Base-by-base conservation (phyloP, 30 jellyfish, hydroid and myxozoan species). In the Hydractinia symbiolongicarpus region DNA sequence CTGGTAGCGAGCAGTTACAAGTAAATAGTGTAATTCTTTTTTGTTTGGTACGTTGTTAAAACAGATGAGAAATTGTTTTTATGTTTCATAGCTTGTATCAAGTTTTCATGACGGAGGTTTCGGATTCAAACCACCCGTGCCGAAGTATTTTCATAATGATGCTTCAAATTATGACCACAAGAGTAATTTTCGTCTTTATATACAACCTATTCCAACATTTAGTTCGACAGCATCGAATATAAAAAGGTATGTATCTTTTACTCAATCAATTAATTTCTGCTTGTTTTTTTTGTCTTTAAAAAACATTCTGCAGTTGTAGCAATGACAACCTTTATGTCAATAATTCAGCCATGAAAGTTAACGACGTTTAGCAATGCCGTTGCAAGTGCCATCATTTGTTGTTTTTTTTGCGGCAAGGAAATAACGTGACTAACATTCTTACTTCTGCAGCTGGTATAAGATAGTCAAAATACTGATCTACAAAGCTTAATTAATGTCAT, bases 141-240 rank as follows among this genome's bases (percentile, higher is more conserved):
- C 60, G 51, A 19, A 60, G 81, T 62, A 61, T 50, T 86, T 69
- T 74, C 86, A 79, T 21, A 71, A 81, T 8, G 90, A 86, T 50
- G 95, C 95, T 11, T 16, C 89, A 16, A 50, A 40, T 10, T 11
- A 15, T 13, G 86, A 79, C 10, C 79, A 13, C 61, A 75, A 77
- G 72, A 77, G 69, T 49, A 69, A 56, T 56, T 72, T 80, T 53
- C 89, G 95, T 7, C 86, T 86, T 15, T 86, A 69, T 50, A 86
- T 86, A 55, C 89, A 79, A 61, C 95, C 95, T 4, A 16, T 76
- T 52, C 95, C 95, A 4, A 86, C 95, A 1, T 54, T 61, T 49
- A 61, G 64, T 61, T 72, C 86, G 68, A 21, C 49, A 17, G 89
- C 83, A 2, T 66, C 95, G 5, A 81, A 86, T 9, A 78, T 86